Conservation (phyloP, 23 tunicate genomes). For the Aplidium turbinatum region DNA sequence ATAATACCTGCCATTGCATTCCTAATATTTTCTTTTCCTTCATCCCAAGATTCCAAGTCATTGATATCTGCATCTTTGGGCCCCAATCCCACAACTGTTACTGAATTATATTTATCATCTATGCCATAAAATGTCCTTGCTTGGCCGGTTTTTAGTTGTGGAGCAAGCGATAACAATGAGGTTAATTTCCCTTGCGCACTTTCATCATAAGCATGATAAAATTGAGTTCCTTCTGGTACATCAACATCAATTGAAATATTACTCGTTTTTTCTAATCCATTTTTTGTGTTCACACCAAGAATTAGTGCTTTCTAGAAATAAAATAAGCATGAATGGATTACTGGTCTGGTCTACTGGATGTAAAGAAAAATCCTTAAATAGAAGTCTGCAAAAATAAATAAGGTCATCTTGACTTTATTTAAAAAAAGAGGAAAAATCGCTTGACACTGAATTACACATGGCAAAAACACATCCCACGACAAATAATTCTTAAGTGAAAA, state of each 20-base stretch:
- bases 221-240: conserved; percentile 29
- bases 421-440: too few relatives aligned
- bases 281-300: conserved; percentile 40
- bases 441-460: too few relatives aligned
- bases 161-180: conserved; percentile 4
- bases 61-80: conserved; percentile 11
- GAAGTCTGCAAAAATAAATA: too few relatives aligned
- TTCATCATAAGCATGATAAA: conserved; percentile 29
- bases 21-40: conserved; percentile 61
- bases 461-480: too few relatives aligned
- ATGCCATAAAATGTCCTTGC: conserved; percentile 43
- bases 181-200: conserved; percentile 37
- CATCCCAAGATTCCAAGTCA: conserved; percentile 44
- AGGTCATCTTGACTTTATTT: too few relatives aligned
- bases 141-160: conserved; percentile 56
- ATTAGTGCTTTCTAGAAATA: conserved; percentile 46
- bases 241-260: background rate
- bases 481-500: too few relatives aligned
- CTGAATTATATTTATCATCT: conserved; percentile 19
- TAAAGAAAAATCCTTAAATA: too few relatives aligned
- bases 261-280: background rate
- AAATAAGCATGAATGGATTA: background rate
- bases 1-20: conserved; percentile 51
- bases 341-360: too few relatives aligned
- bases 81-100: conserved; percentile 64